Percentiles rank a stretch among this genome's conserved stretches.
These are phyloP conservation scores for Aphis gossypii DNA, from an alignment of 1,140 invertebrate genomes.

Conservation along the genomic window DNA sequence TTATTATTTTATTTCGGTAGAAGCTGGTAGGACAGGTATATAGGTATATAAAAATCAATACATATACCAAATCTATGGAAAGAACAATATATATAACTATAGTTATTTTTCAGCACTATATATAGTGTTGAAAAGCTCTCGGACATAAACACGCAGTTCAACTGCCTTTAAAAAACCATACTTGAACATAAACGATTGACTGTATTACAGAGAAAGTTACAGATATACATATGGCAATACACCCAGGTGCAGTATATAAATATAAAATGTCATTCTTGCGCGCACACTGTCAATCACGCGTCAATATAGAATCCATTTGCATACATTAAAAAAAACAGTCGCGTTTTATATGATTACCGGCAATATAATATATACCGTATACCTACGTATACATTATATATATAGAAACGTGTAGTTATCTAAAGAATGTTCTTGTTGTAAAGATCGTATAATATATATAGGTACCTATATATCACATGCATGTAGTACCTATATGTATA, in stretches of 20 bases:
- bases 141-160: neutral
- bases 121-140: neutral
- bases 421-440: neutral
- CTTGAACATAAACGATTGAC: neutral
- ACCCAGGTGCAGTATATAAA: neutral
- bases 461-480: neutral
- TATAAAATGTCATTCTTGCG: neutral
- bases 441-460: neutral
- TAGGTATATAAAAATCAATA: neutral
- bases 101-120: no score
- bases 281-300: constrained; percentile 9
- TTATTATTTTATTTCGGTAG: no score
- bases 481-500: no score
- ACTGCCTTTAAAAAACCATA: neutral
- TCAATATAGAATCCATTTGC: constrained; percentile 8
- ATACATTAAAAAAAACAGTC: constrained; percentile 3
- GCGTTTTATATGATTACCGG: neutral
- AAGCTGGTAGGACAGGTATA: no score
- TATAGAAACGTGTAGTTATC: neutral
- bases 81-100: neutral
- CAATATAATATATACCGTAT: neutral
- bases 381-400: no score
- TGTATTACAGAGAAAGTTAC: neutral
- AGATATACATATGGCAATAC: neutral
- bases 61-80: no score